A percentile compares a stretch with the other conserved stretches of the same genome.
Evolutionary conservation across 2,888 invertebrate genomes (phyloP).

Genomic region (Drosophila demipolita): DNA sequence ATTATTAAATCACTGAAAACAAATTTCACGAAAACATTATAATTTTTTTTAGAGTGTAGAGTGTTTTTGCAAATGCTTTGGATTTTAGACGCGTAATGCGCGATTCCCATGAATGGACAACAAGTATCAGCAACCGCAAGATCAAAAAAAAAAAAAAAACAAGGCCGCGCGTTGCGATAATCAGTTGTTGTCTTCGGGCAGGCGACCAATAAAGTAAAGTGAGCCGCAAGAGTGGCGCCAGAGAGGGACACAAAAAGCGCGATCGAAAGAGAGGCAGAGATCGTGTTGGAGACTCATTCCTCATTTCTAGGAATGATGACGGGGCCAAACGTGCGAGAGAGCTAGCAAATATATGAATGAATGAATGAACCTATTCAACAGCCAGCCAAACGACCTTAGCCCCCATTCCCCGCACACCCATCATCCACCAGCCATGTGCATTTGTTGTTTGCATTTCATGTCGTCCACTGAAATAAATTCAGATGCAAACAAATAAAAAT

Average conservation of each 20-base stretch:
- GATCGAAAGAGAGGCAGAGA: background rate
- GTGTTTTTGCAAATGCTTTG: background rate
- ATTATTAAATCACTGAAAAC: background rate
- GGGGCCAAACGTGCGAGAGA: constrained; percentile 19
- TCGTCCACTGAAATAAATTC: background rate
- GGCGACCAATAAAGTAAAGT: constrained; percentile 20
- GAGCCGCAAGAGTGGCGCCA: background rate
- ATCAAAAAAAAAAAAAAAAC: background rate
- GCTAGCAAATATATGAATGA: constrained; percentile 48
- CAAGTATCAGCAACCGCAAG: background rate
- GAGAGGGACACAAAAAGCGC: background rate
- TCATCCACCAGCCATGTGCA: background rate
- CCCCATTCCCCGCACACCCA: background rate
- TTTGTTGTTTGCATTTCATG: background rate
- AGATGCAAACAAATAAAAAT: background rate
- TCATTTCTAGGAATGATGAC: constrained; percentile 83
- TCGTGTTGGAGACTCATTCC: constrained; percentile 65
- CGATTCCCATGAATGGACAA: constrained; percentile 40
- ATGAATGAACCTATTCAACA: constrained; percentile 72
- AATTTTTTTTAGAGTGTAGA: background rate
- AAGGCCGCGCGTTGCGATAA: background rate
- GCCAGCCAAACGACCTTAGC: constrained; percentile 64
- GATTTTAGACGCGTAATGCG: constrained; percentile 29
- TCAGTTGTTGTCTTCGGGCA: background rate
- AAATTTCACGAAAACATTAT: background rate